Evolutionary conservation across 2,797 vertebrate genomes (phyloP).

Genomic region (Naso thynnoides): DNA sequence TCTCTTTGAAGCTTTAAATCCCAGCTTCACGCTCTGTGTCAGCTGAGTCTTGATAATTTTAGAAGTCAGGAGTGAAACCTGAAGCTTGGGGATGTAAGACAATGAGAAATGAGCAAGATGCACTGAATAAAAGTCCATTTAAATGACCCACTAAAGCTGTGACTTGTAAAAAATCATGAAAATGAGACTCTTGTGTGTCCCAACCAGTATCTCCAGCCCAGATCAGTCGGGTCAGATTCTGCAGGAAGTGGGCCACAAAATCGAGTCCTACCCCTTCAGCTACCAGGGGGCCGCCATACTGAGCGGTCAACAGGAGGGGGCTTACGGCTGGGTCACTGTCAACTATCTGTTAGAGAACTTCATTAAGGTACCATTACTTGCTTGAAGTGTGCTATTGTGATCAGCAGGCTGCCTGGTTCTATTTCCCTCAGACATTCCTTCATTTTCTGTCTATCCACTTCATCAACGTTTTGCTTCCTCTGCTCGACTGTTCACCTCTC

Average conservation of each 20-base stretch:
- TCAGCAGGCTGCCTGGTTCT: neutral
- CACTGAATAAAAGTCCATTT: neutral
- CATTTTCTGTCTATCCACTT: no score
- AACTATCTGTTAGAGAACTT: slow-evolving; percentile 92
- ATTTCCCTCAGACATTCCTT: neutral
- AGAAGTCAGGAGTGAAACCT: neutral
- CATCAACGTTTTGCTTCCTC: no score
- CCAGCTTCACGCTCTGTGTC: neutral
- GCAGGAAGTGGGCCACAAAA: slow-evolving; percentile 80
- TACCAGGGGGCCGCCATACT: slow-evolving; percentile 88
- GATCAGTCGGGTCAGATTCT: slow-evolving; percentile 77
- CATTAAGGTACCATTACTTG: slow-evolving; percentile 84
- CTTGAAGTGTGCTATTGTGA: neutral
- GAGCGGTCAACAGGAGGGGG: slow-evolving; percentile 88
- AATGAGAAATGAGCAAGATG: no score
- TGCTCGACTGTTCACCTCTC: no score
- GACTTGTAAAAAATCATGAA: neutral
- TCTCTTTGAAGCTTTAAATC: neutral
- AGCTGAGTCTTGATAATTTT: neutral
- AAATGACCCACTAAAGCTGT: neutral
- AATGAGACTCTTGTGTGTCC: neutral
- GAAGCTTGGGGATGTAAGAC: neutral
- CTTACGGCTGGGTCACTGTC: slow-evolving; percentile 92
- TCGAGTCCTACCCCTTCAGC: slow-evolving; percentile 85
- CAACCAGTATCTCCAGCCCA: slow-evolving; percentile 69